Evolutionary conservation across 2,888 invertebrate genomes (phyloP), one percentile per base, ranked within the genome.

Genomic region (Epinotia bilunana): DNA sequence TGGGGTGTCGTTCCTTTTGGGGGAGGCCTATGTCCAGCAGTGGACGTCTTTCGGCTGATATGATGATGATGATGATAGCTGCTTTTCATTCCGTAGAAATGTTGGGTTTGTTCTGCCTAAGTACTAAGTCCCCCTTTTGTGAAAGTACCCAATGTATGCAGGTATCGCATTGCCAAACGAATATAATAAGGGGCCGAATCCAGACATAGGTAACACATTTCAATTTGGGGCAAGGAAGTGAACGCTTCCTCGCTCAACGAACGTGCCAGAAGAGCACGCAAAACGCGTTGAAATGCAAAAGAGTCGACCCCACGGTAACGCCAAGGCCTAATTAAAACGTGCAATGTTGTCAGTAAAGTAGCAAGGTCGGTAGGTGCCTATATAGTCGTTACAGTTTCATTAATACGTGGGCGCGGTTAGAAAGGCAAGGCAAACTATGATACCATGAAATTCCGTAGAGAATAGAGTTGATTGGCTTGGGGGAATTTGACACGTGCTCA

Each of bases 241-340:
- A 33, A 7, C 33, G 33, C 33, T 33, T 33, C 33, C 33, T 33
- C 33, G 33, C 33, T 33, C 7, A 33, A 7, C 7, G 6, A 39
- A 39, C 39, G 39, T 39, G 16, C 49, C 16, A 49, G 12, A 46
- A 46, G 13, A 13, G 13, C 13, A 46, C 13, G 39, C 9, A 9
- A 39, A 39, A 39, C 39, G 39, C 39, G 9, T 39, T 68, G 63
- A 55, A 73, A 62, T 67, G 67, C 60, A 57, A 55, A 18, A 69
- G 57, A 28, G 28, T 11, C 69, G 58, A 49, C 49, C 49, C 39
- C 39, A 7, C 49, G 49, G 57, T 58, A 68, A 61, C 62, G 67
- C 33, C 23, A 33, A 46, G 46, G 16, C 13, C 33, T 57, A 63
- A 74, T 74, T 74, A 74, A 74, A 63, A 43, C 55, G 55, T n/a